Conservation (phyloP, 2,888 invertebrate species). For the Frankliniella intonsa region DNA sequence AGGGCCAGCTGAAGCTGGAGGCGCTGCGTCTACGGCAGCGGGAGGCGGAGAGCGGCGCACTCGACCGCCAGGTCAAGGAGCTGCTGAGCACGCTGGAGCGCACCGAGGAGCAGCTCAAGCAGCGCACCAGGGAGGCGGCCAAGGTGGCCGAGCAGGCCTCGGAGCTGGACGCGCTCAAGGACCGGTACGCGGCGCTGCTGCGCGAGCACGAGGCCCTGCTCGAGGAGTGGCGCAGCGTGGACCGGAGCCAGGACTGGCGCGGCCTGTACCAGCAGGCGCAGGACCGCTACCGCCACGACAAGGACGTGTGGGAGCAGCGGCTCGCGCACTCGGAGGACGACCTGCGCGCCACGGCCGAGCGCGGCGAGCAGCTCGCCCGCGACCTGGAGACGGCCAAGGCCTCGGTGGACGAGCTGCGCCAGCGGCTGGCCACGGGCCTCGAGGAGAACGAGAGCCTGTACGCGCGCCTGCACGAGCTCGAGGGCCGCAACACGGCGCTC, state of each 20-base stretch:
- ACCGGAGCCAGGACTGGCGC: conserved; percentile 36
- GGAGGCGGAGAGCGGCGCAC: conserved; percentile 63
- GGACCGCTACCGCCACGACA: conserved; percentile 48
- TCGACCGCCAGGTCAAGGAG: conserved; percentile 73
- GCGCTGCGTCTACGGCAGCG: conserved; percentile 65
- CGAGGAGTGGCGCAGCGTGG: conserved; percentile 36
- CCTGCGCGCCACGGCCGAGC: conserved; percentile 62
- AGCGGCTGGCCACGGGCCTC: conserved; percentile 49
- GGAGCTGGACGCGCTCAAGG: conserved; percentile 57
- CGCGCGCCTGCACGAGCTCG: conserved; percentile 65
- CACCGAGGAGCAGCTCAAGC: conserved; percentile 69
- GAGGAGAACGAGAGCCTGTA: conserved; percentile 74
- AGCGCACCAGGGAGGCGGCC: conserved; percentile 63
- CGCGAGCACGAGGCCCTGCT: conserved; percentile 37
- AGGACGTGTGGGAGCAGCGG: conserved; percentile 60
- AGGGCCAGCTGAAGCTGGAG: conserved; percentile 68
- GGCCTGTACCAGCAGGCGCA: conserved; percentile 36
- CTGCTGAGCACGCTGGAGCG: conserved; percentile 68
- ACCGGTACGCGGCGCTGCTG: conserved; percentile 51
- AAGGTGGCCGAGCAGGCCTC: conserved; percentile 41
- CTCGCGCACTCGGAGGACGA: conserved; percentile 63
- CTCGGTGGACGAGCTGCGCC: conserved; percentile 43
- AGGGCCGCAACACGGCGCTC: conserved; percentile 56
- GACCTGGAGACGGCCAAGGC: conserved; percentile 63
- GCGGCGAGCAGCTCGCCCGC: conserved; percentile 59